Conservation (phyloP, 2,888 invertebrate species). For the Euzophera pinguis region DNA sequence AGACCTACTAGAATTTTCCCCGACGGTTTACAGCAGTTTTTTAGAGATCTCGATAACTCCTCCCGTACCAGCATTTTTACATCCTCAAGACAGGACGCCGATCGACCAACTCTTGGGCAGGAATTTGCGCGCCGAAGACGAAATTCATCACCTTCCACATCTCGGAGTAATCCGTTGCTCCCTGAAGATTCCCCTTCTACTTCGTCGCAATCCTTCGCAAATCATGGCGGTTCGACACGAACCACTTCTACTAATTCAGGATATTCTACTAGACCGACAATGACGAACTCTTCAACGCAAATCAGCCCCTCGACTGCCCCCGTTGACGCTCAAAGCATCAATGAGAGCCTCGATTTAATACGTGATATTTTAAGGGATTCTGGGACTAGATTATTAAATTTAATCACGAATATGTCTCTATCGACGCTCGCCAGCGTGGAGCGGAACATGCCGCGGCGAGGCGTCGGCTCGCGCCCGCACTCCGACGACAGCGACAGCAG, state of each 20-base stretch:
- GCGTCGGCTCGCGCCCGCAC: conserved; percentile 35
- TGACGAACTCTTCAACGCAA: conserved; percentile 52
- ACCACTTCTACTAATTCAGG: conserved; percentile 31
- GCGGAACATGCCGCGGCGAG: conserved; percentile 39
- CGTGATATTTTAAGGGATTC: conserved; percentile 72
- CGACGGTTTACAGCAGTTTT: conserved; percentile 26
- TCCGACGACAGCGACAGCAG: conserved; percentile 46
- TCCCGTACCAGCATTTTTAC: conserved; percentile 67
- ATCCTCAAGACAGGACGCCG: conserved; percentile 38
- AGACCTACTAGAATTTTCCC: conserved; percentile 36
- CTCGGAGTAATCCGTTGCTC: conserved; percentile 6
- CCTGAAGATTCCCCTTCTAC: conserved; percentile 15
- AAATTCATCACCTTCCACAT: conserved; percentile 33
- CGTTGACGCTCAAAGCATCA: conserved; percentile 65
- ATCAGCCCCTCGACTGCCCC: conserved; percentile 47
- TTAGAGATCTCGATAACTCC: conserved; percentile 37
- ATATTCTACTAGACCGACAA: conserved; percentile 35
- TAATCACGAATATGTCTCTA: conserved; percentile 70
- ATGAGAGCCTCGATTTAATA: conserved; percentile 68
- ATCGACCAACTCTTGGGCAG: conserved; percentile 30
- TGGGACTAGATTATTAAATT: conserved; percentile 64
- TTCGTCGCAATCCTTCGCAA: conserved; percentile 22
- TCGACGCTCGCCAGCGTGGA: conserved; percentile 58
- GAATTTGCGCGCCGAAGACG: conserved; percentile 40
- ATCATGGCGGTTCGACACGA: conserved; percentile 17